Evolutionary conservation across 2,888 invertebrate species (phyloP).

Genomic region (Aphidius colemani): DNA sequence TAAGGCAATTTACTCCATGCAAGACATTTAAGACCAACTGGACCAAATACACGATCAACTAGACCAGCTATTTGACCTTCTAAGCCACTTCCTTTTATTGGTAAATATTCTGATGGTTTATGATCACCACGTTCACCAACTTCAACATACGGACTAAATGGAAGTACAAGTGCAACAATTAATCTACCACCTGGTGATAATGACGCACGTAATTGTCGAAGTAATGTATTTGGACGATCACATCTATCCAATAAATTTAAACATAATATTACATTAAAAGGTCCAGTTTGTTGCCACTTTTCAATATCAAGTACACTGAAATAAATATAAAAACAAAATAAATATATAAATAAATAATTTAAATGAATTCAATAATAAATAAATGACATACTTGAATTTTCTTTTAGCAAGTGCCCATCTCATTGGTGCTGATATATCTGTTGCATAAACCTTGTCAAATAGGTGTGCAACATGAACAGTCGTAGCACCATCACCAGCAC

Average conservation of each 20-base stretch:
- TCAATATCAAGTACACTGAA: conserved; percentile 74
- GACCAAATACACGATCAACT: conserved; percentile 66
- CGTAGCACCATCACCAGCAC: conserved; percentile 95
- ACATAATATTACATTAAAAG: conserved; percentile 82
- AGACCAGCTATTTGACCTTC: conserved; percentile 82
- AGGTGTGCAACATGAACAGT: conserved; percentile 79
- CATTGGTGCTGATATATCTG: conserved; percentile 93
- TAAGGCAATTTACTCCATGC: conserved; percentile 93
- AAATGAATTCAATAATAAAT: not conserved
- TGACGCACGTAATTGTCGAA: conserved; percentile 74
- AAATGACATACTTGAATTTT: conserved; percentile 73
- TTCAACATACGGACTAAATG: conserved; percentile 94
- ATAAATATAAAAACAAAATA: conserved; percentile 5
- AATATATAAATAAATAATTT: not conserved
- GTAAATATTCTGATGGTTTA: conserved; percentile 72
- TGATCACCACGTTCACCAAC: conserved; percentile 74
- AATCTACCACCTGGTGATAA: conserved; percentile 76
- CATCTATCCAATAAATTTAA: conserved; percentile 94
- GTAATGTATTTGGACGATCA: conserved; percentile 78
- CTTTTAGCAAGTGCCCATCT: conserved; percentile 75
- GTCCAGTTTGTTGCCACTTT: conserved; percentile 65
- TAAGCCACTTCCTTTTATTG: conserved; percentile 70
- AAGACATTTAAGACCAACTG: conserved; percentile 75
- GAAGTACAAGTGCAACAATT: conserved; percentile 89
- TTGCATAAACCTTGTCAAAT: conserved; percentile 79